A percentile compares a stretch with the other conserved stretches of the same genome.
Evolutionary conservation across 1,140 invertebrate genomes (phyloP).

Genomic region (Bombus sylvicola): DNA sequence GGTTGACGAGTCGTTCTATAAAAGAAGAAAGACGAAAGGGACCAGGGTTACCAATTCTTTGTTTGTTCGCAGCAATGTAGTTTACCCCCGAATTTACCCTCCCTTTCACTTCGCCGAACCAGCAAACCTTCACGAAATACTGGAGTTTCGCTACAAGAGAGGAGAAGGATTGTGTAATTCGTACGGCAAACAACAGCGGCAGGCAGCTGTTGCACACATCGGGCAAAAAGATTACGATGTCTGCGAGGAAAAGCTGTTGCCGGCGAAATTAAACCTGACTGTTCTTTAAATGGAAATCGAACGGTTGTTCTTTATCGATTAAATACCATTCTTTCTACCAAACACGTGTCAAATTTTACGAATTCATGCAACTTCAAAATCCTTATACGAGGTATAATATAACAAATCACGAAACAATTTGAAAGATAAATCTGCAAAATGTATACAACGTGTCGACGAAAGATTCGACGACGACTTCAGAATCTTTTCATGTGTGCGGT

Average conservation of each 20-base stretch:
- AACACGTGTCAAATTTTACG: not conserved
- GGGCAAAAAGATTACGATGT: slow-evolving; percentile 27
- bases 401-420: not conserved
- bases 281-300: slow-evolving; percentile 35
- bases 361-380: not conserved
- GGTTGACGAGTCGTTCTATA: not conserved
- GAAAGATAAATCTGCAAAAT: not conserved
- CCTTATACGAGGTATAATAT: accelerated
- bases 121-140: slow-evolving; percentile 21
- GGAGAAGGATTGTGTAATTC: slow-evolving; percentile 51
- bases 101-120: not conserved
- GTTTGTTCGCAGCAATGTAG: slow-evolving; percentile 32
- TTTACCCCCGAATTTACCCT: slow-evolving; percentile 5
- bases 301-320: slow-evolving; percentile 9
- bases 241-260: slow-evolving; percentile 9
- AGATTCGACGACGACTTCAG: no score
- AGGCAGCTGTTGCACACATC: slow-evolving; percentile 33
- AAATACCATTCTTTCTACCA: not conserved
- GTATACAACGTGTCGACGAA: not conserved
- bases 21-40: not conserved
- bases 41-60: slow-evolving; percentile 8
- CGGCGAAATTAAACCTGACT: slow-evolving; percentile 14
- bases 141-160: slow-evolving; percentile 16
- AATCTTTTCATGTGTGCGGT: no score
- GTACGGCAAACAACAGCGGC: slow-evolving; percentile 24